phyloP scores from a whole-genome alignment of 2,888 invertebrate genomes.

The Netelia fuscicornis region DNA sequence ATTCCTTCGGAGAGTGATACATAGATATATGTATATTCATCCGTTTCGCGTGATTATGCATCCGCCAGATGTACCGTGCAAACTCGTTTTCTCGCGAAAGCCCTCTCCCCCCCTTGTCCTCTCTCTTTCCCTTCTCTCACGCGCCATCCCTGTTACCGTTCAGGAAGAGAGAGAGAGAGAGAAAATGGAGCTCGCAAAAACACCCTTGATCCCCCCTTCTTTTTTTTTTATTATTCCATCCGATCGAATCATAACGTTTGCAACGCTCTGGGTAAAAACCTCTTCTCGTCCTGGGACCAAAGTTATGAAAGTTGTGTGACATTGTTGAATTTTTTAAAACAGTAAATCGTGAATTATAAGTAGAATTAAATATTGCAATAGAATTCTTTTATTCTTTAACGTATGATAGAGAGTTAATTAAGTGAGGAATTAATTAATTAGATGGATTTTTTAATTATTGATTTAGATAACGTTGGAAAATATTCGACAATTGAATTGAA shows the following conservation, averaged over 20 bases:
- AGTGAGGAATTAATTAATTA: neutral
- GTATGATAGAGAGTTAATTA: too few species aligned
- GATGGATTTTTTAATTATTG: neutral
- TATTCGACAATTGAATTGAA: constrained; percentile 10
- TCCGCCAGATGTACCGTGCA: constrained; percentile 67
- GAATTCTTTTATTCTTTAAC: neutral
- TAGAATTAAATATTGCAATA: neutral
- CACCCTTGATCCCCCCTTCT: neutral
- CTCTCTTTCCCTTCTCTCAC: neutral
- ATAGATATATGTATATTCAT: constrained; percentile 29
- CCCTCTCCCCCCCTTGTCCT: neutral
- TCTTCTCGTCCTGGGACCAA: neutral
- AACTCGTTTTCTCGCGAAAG: constrained; percentile 60
- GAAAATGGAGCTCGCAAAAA: constrained; percentile 17
- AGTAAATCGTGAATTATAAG: neutral
- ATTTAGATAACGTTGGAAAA: neutral
- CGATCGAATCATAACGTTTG: constrained; percentile 41
- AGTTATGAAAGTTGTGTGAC: constrained; percentile 38
- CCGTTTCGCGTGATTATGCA: constrained; percentile 64
- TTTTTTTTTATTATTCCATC: constrained; percentile 5
- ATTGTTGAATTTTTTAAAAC: neutral
- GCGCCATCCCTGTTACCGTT: constrained; percentile 8
- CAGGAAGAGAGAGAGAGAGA: constrained; percentile 14
- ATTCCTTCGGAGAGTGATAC: constrained; percentile 17
- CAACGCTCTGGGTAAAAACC: constrained; percentile 22